Conservation (phyloP, 2,797 vertebrate species). For the Huso huso region DNA sequence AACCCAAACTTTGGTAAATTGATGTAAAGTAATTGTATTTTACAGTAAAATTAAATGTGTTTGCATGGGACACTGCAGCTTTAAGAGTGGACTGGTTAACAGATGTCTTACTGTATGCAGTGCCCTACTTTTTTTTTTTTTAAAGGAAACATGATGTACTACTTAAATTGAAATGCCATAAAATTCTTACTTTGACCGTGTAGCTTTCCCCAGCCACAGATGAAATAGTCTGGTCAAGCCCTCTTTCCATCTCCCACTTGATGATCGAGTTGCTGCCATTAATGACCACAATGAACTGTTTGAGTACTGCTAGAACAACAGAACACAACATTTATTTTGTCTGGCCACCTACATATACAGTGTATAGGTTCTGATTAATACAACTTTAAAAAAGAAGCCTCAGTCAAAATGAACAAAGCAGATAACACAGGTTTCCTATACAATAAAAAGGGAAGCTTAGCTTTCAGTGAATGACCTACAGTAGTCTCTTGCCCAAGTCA, state of each 20-base stretch:
- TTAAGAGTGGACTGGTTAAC: not conserved
- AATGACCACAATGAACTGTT: constrained; percentile 42
- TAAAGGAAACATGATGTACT: not conserved
- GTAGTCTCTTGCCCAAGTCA: too few species aligned
- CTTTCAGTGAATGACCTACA: too few species aligned
- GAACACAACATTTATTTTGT: too few species aligned
- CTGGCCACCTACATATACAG: too few species aligned
- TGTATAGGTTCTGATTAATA: too few species aligned
- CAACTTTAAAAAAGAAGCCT: too few species aligned
- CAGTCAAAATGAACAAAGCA: too few species aligned
- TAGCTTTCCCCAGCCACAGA: constrained; percentile 58
- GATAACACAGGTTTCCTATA: too few species aligned
- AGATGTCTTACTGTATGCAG: not conserved
- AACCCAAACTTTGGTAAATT: not conserved
- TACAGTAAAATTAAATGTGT: not conserved
- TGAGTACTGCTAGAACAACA: constrained; percentile 26
- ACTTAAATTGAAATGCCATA: not conserved
- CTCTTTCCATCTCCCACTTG: constrained; percentile 50
- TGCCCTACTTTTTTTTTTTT: too few species aligned
- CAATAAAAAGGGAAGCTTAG: too few species aligned
- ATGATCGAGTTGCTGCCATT: constrained; percentile 42
- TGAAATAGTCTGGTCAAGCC: constrained; percentile 50
- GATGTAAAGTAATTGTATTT: not conserved
- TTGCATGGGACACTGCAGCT: not conserved
- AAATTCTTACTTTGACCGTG: constrained; percentile 43